These are phyloP conservation scores for Spialia ferax DNA, from an alignment of 2,888 invertebrate species.

Conservation along the genomic window DNA sequence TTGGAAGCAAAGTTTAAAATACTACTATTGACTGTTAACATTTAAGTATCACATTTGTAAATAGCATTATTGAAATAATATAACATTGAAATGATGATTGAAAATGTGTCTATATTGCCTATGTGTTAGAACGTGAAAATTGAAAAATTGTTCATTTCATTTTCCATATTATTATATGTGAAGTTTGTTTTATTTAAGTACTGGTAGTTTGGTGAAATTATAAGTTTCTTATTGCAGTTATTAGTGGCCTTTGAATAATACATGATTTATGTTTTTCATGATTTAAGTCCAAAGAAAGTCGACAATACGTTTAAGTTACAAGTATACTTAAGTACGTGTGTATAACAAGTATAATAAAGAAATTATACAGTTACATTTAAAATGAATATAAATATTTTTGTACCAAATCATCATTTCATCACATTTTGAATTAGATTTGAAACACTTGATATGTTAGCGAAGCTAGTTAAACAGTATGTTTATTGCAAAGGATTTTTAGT, in stretches of 20 bases:
- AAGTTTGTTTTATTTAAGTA: no score
- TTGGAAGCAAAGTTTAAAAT: no score
- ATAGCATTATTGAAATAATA: no score
- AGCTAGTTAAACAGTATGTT: background rate
- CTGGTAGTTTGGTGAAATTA: background rate
- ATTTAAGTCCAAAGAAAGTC: conserved; percentile 4
- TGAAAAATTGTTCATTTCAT: no score
- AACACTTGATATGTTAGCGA: background rate
- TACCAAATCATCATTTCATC: background rate
- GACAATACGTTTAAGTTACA: conserved; percentile 3
- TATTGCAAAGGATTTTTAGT: background rate
- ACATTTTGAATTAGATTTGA: background rate
- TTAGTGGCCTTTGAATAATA: background rate
- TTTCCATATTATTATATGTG: background rate
- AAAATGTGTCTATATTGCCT: no score
- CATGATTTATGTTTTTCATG: background rate
- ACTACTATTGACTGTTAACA: no score
- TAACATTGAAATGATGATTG: no score
- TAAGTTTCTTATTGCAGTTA: background rate
- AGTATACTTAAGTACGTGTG: background rate
- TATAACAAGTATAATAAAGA: background rate
- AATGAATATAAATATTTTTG: background rate
- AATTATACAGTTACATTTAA: background rate
- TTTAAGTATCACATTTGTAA: no score
- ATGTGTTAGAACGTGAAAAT: no score